Evolutionary conservation across 2,113 vertebrate species (phyloP).

Genomic region (Promerops cafer): DNA sequence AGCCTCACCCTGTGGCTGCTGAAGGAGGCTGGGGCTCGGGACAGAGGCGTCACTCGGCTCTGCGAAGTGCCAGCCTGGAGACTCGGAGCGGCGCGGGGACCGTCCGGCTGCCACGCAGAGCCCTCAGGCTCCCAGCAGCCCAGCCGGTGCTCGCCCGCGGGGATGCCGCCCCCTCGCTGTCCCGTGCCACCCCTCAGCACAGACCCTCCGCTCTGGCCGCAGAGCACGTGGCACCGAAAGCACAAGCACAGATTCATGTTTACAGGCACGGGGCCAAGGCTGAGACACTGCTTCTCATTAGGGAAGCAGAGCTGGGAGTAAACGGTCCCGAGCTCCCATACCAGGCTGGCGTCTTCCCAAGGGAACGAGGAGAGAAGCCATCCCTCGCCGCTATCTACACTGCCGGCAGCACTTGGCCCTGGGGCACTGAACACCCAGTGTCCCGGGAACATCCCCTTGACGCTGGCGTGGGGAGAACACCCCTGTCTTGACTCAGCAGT

Average conservation of each 20-base stretch:
- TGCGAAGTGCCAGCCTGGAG: background rate
- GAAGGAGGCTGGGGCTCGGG: rapidly evolving
- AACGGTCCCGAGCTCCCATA: background rate
- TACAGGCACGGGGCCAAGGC: background rate
- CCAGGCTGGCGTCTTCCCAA: background rate
- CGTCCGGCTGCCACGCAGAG: rapidly evolving
- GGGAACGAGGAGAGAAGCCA: background rate
- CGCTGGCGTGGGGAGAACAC: background rate
- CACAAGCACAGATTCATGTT: background rate
- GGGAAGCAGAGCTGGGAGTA: background rate
- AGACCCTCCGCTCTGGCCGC: background rate
- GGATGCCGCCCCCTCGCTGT: background rate
- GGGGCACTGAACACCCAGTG: background rate
- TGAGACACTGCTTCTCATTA: background rate
- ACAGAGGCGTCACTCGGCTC: background rate
- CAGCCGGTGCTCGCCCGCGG: background rate
- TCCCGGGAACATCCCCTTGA: background rate
- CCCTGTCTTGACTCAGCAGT: rapidly evolving
- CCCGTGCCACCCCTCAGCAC: rapidly evolving
- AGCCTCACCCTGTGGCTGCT: background rate
- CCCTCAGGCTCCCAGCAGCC: background rate
- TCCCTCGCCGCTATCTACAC: background rate
- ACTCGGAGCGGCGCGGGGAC: background rate
- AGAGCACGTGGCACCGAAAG: background rate
- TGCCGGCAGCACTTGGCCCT: background rate